Evolutionary conservation across 2,797 vertebrate genomes (phyloP).

Genomic region (Sebastes jordani): DNA sequence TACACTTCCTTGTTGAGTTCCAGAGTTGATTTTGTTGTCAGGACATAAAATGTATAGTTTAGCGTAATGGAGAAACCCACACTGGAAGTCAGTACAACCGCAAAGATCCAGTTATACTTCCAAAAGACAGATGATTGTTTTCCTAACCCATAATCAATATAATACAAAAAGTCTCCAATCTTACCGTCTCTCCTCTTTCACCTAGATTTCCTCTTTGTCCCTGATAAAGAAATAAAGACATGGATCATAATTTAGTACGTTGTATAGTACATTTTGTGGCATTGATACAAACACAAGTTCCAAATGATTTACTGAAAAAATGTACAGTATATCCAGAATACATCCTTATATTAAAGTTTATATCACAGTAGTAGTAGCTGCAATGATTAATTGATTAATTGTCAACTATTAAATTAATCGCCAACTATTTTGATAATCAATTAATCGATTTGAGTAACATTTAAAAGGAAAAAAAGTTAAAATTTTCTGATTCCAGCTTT

Average conservation of each 20-base stretch:
- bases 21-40: slow-evolving; percentile 14
- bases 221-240: slow-evolving; percentile 70
- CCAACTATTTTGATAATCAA: no score
- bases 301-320: background rate
- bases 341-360: background rate
- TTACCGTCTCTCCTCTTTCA: slow-evolving; percentile 89
- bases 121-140: slow-evolving; percentile 20
- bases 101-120: slow-evolving; percentile 27
- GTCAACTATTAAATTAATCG: no score
- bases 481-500: no score
- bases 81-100: slow-evolving; percentile 11
- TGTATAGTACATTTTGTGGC: background rate
- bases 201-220: slow-evolving; percentile 90
- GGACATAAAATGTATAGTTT: slow-evolving; percentile 18
- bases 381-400: no score
- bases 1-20: background rate
- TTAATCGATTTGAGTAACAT: no score
- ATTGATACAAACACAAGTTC: background rate
- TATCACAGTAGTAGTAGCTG: background rate
- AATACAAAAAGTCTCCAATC: background rate
- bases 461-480: no score
- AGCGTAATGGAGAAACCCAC: background rate
- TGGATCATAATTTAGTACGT: background rate
- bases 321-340: background rate
- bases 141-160: slow-evolving; percentile 12